Conservation (phyloP, 2,888 invertebrate species). For the Andrena marginata region DNA sequence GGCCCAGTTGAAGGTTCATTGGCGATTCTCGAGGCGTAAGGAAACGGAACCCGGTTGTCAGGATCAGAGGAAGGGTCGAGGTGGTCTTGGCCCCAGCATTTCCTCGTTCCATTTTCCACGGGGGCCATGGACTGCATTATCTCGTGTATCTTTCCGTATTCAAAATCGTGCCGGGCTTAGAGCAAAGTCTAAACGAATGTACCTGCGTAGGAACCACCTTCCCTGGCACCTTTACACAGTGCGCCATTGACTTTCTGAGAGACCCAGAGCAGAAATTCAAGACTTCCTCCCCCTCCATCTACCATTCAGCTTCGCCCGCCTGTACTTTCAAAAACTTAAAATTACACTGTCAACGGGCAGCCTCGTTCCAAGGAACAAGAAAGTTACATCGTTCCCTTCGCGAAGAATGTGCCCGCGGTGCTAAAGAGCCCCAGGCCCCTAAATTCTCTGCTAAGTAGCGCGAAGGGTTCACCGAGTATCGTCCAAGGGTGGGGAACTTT, state of each 20-base stretch:
- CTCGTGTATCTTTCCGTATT: not conserved
- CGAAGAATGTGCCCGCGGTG: constrained; percentile 17
- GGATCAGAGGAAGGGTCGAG: constrained; percentile 39
- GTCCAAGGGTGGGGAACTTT: not conserved
- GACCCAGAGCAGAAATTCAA: not conserved
- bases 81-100: constrained; percentile 24
- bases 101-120: constrained; percentile 10
- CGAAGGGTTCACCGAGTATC: not conserved
- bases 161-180: not conserved
- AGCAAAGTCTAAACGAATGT: too few species aligned
- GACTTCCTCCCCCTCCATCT: not conserved
- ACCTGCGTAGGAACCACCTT: not conserved
- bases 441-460: constrained; percentile 12
- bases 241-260: not conserved
- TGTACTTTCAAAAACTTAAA: not conserved
- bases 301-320: not conserved
- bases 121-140: not conserved
- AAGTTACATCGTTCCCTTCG: not conserved
- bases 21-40: constrained; percentile 72
- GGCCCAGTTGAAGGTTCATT: constrained; percentile 70
- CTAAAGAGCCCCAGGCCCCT: constrained; percentile 2
- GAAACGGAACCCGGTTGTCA: constrained; percentile 58
- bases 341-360: constrained; percentile 5
- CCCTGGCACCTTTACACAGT: not conserved
- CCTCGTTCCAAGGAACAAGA: not conserved